phyloP scores from a whole-genome alignment of 2,888 invertebrate genomes.

The Nemurella pictetii region DNA sequence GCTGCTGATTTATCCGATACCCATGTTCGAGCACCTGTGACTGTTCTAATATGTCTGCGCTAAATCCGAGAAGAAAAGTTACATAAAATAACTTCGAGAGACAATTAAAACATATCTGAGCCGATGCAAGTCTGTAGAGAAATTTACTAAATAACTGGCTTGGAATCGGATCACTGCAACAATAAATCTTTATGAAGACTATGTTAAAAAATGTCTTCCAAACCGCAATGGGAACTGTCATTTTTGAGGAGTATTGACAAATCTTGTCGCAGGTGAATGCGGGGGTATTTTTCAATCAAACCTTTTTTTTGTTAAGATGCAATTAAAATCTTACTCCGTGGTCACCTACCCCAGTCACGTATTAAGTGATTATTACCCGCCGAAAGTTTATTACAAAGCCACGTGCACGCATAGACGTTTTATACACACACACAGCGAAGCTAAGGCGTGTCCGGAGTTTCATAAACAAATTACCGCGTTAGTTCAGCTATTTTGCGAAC shows the following conservation, averaged over 20 bases:
- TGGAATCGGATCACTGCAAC: not conserved
- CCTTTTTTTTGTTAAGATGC: not conserved
- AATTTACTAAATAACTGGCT: not conserved
- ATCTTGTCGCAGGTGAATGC: not conserved
- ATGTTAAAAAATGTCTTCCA: not conserved
- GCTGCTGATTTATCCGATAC: not conserved
- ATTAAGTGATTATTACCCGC: not conserved
- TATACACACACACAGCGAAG: no score
- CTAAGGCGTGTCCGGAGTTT: not conserved
- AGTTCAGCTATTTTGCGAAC: constrained; percentile 11
- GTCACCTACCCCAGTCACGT: not conserved
- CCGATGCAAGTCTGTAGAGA: not conserved
- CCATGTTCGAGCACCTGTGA: not conserved
- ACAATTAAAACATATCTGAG: not conserved
- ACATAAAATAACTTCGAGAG: not conserved
- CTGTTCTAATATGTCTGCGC: not conserved
- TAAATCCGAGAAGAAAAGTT: not conserved
- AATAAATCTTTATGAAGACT: not conserved
- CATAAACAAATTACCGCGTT: constrained; percentile 8
- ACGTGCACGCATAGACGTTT: no score
- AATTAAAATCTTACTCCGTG: not conserved
- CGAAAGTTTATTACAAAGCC: not conserved
- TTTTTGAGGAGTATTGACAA: not conserved
- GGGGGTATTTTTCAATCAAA: not conserved
- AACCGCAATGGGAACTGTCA: not conserved